Base-by-base conservation (phyloP, 2,797 vertebrate genomes). In the Prunella strophiata region DNA sequence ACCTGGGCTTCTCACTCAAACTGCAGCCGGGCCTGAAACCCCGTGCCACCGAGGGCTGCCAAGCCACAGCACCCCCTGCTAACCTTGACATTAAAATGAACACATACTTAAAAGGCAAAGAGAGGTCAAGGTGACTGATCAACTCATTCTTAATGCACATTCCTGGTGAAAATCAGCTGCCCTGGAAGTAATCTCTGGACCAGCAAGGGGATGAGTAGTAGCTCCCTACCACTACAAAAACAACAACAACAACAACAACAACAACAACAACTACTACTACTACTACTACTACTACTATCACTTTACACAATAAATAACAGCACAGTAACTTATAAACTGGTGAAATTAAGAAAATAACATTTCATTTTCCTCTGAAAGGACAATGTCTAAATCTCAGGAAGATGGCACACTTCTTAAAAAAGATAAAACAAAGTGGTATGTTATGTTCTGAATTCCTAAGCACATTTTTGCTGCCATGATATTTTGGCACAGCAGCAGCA, bases 1-100 rank as follows among this genome's bases (percentile, higher is more conserved):
- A 95, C 91, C 95, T 94, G 94, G 84, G 61, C 84, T 67, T 38
- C 94, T 95, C 94, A 92, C 86, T 96, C 96, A 94, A 84, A 73
- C 30, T 34, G 72, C 45, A 26, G 13, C 0, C 2, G 54, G 54
- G 71, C 47, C 74, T 32, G 21, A 22, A 78, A 21, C 30, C 26
- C 19, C 9, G 4, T 21, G 50, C 4, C 17, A 1, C 78, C 6
- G 36, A 43, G 45, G 63, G 23, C 34, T 71, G 89, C 88, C 91
- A 92, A 88, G 72, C 57, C 2, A 1, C 57, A 40, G 20, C 30
- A 68, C 80, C 50, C 36, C 5, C 16, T 0, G 5, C 47, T 91
- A 88, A 83, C 78, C 79, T 66, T 94, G 95, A 62, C 91, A 86
- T 85, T 94, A 89, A 84, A 51, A 58, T 5, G 36, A 59, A 78